Evolutionary conservation across 2,888 invertebrate species (phyloP).

Genomic region (Chrysodeixis includens): DNA sequence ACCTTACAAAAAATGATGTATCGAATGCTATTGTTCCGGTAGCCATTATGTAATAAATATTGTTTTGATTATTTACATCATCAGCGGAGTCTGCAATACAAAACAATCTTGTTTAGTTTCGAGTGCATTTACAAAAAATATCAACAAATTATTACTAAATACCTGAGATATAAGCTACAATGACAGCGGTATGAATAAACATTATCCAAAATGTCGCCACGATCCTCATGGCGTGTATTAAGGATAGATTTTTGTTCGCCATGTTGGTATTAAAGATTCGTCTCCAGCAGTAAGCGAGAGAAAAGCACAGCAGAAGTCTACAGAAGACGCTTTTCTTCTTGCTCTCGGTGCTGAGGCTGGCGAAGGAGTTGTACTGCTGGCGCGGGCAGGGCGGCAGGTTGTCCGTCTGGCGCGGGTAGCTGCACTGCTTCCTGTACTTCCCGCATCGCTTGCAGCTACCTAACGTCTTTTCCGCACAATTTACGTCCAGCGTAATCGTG

Average conservation of each 20-base stretch:
- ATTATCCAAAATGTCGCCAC: slow-evolving; percentile 91
- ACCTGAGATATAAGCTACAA: slow-evolving; percentile 91
- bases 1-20: slow-evolving; percentile 91
- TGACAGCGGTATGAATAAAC: slow-evolving; percentile 90
- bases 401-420: slow-evolving; percentile 62
- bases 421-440: slow-evolving; percentile 82
- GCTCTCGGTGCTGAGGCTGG: slow-evolving; percentile 73
- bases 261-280: slow-evolving; percentile 83
- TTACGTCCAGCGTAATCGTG: slow-evolving; percentile 81
- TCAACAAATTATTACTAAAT: slow-evolving; percentile 22
- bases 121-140: neutral
- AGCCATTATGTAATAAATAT: slow-evolving; percentile 85
- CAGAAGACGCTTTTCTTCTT: slow-evolving; percentile 69
- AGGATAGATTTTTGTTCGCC: slow-evolving; percentile 85
- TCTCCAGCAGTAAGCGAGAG: slow-evolving; percentile 78
- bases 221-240: slow-evolving; percentile 90
- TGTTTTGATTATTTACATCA: slow-evolving; percentile 78
- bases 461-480: slow-evolving; percentile 72
- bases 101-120: slow-evolving; percentile 2
- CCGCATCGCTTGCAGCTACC: slow-evolving; percentile 82
- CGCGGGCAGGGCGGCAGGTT: slow-evolving; percentile 73
- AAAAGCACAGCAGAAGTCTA: slow-evolving; percentile 80
- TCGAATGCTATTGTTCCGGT: slow-evolving; percentile 90
- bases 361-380: slow-evolving; percentile 75
- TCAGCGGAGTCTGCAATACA: slow-evolving; percentile 82